Base-by-base conservation (phyloP, 37 sponge, comb jelly and placozoan species). In the Petrosia ficiformis region DNA sequence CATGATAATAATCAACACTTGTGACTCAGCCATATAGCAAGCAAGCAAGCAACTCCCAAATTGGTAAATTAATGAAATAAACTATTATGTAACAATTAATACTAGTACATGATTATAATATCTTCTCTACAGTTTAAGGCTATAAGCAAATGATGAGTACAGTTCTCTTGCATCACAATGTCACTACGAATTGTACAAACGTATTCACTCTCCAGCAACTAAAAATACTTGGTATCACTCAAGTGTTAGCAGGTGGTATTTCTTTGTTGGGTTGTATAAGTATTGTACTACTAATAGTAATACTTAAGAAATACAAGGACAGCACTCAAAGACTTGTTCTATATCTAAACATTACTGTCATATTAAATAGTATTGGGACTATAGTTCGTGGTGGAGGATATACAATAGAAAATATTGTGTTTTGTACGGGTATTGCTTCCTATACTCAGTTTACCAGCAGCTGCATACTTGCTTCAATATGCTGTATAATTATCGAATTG, bases 271-370 rank as follows among this genome's bases (percentile, higher is more conserved):
- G 48, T 44, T 67, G 77, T 48, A 0, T 68, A 16, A 56, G 70
- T 14, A 67, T 89, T 69, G 57, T 89, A 37, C 52, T 77, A 34
- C 37, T 89, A 57, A 63, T 89, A 36, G 16, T 83, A 21, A 71
- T 89, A 42, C 82, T 89, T 81, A 85, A 85, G 77, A 93, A 93
- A 57, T 89, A 84, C 80, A 48, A 63, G 57, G 61, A 86, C 60
- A 79, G 79, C 77, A 39, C 54, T 0, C 94, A 93, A 65, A 75
- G 94, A 28, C 81, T 93, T 3, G 65, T 93, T 25, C 75, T 93
- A 1, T 89, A 93, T 67, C 79, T 86, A 16, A 42, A 57, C 22
- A 75, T 89, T 0, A 57, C 90, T 8, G 77, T 80, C 8, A 41
- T 82, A 1, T 19, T 82, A 2, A 66, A 83, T 10, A 35, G 77